Evolutionary conservation across 2,888 invertebrate genomes (phyloP).

Genomic region (Phania funesta): DNA sequence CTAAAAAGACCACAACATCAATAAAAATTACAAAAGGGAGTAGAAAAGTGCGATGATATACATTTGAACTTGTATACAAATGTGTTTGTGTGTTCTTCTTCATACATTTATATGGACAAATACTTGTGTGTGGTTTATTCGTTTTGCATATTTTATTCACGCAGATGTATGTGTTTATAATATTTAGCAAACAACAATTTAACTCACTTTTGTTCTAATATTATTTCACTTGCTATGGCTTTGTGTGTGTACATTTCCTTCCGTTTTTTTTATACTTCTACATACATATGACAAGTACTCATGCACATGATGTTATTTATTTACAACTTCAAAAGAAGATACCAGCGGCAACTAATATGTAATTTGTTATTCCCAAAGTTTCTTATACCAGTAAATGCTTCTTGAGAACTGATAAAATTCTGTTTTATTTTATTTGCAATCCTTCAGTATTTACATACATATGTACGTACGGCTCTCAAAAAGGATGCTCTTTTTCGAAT

Average conservation of each 20-base stretch:
- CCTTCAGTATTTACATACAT: background rate
- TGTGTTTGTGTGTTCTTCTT: no score
- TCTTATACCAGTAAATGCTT: conserved; percentile 9
- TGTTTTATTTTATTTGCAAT: background rate
- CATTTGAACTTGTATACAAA: no score
- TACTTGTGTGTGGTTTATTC: no score
- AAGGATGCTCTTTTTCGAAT: background rate
- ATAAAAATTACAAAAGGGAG: no score
- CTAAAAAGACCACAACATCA: no score
- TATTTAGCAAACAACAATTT: conserved; percentile 15
- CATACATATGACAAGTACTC: background rate
- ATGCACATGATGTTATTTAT: conserved; percentile 9
- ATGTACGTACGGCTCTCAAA: background rate
- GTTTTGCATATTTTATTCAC: background rate
- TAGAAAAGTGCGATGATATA: no score
- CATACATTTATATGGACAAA: no score
- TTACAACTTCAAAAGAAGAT: conserved; percentile 30
- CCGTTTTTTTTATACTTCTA: background rate
- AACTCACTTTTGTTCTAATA: conserved; percentile 31
- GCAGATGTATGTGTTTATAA: background rate
- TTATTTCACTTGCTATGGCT: conserved; percentile 8
- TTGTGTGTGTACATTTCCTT: conserved; percentile 1
- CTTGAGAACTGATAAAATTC: conserved; percentile 40
- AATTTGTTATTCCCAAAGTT: conserved; percentile 23
- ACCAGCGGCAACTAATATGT: conserved; percentile 13